Evolutionary conservation across 2,888 invertebrate species (phyloP).

Genomic region (Sphinx pinastri): DNA sequence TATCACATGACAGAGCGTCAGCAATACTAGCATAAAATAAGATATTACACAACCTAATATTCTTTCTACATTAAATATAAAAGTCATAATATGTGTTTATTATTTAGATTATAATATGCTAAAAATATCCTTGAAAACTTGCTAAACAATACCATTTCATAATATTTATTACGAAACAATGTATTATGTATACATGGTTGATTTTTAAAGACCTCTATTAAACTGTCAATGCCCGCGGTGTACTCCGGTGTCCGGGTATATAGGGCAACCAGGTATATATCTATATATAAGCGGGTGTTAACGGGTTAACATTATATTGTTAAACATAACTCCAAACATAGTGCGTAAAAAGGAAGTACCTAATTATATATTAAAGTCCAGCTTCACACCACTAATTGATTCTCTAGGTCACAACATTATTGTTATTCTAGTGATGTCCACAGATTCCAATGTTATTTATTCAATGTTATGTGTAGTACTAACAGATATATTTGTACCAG

Average conservation of each 20-base stretch:
- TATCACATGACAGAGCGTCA: too few species aligned
- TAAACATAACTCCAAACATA: conserved; percentile 14
- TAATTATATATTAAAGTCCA: conserved; percentile 47
- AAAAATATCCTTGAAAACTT: too few species aligned
- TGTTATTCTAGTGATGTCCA: conserved; percentile 46
- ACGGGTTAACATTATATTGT: conserved; percentile 15
- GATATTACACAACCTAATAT: too few species aligned
- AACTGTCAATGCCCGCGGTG: too few species aligned
- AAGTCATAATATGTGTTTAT: too few species aligned
- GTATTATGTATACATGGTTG: not conserved
- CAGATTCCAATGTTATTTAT: conserved; percentile 19
- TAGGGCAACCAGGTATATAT: too few species aligned
- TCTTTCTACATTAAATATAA: too few species aligned
- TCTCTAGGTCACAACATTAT: conserved; percentile 53
- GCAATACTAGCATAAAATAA: too few species aligned
- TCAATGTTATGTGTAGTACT: not conserved
- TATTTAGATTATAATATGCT: too few species aligned
- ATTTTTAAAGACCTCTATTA: not conserved
- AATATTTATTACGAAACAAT: not conserved
- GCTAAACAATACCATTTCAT: not conserved
- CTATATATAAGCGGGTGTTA: too few species aligned
- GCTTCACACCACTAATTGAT: conserved; percentile 36
- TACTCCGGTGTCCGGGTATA: too few species aligned
- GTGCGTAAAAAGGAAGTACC: conserved; percentile 49
- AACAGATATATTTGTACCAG: not conserved